Evolutionary conservation across 1,140 invertebrate species (phyloP).

Genomic region (Danaus melanippus): DNA sequence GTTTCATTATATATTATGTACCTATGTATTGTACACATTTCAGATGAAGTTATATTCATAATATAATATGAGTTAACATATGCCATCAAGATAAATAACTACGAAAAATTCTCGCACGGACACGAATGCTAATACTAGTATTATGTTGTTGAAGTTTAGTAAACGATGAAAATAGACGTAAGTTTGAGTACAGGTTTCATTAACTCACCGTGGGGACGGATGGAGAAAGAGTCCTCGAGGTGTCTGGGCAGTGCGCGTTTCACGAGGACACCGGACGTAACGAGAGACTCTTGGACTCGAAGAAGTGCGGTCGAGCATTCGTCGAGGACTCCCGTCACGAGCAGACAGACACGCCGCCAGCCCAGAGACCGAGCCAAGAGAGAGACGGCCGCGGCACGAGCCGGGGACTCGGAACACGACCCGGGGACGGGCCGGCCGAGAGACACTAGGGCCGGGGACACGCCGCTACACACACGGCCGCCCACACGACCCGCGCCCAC

Average conservation of each 20-base stretch:
- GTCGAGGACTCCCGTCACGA: constrained; percentile 8
- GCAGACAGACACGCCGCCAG: constrained; percentile 33
- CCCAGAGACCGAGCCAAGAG: constrained; percentile 23
- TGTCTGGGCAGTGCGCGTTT: constrained; percentile 10
- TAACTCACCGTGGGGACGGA: constrained; percentile 29
- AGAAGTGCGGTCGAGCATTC: constrained; percentile 28
- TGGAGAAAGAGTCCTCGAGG: constrained; percentile 9
- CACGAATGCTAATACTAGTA: too few species aligned
- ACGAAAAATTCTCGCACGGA: too few species aligned
- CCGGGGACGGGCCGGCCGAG: constrained; percentile 23
- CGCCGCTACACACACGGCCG: constrained; percentile 23
- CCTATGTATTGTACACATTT: too few species aligned
- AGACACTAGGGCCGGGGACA: constrained; percentile 21
- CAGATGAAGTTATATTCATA: too few species aligned
- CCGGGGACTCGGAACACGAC: constrained; percentile 21
- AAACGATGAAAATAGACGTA: too few species aligned
- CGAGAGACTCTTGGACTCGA: constrained; percentile 24
- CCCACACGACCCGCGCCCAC: constrained; percentile 27
- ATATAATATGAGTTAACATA: too few species aligned
- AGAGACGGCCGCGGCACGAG: constrained; percentile 26
- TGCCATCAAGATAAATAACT: too few species aligned
- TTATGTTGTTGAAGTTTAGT: too few species aligned
- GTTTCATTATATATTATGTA: too few species aligned
- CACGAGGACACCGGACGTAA: constrained; percentile 25
- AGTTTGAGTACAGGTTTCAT: too few species aligned